Conservation (phyloP, 2,888 invertebrate genomes). For the Cistogaster globosa region DNA sequence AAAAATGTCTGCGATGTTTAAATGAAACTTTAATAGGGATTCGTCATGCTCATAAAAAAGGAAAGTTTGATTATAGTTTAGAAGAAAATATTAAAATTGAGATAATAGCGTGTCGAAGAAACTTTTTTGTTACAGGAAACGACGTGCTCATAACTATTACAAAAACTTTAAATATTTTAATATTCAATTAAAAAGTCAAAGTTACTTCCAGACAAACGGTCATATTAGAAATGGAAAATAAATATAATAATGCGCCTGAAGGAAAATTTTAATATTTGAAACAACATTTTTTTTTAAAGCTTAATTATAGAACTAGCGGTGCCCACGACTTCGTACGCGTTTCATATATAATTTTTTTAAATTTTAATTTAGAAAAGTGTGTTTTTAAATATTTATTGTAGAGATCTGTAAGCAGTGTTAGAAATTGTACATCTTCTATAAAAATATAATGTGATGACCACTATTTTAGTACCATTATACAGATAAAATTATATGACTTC, state of each 20-base stretch:
- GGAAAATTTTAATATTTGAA: slow-evolving; percentile 12
- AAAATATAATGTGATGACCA: too few relatives aligned
- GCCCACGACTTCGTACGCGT: too few relatives aligned
- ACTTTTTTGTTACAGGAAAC: slow-evolving; percentile 29
- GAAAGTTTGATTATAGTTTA: slow-evolving; percentile 31
- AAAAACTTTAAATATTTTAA: slow-evolving; percentile 24
- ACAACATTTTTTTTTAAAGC: neutral
- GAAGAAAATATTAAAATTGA: slow-evolving; percentile 24
- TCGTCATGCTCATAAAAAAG: slow-evolving; percentile 14
- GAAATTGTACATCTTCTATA: too few relatives aligned
- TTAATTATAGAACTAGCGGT: neutral
- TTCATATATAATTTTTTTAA: too few relatives aligned
- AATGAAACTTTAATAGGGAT: slow-evolving; percentile 36
- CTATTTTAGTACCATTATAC: too few relatives aligned
- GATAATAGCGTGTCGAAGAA: slow-evolving; percentile 1
- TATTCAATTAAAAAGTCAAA: slow-evolving; percentile 43
- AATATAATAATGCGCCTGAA: slow-evolving; percentile 35
- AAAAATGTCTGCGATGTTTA: slow-evolving; percentile 52
- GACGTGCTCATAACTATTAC: slow-evolving; percentile 30
- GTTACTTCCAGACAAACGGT: slow-evolving; percentile 11
- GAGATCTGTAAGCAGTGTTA: too few relatives aligned
- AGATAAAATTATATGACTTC: too few relatives aligned
- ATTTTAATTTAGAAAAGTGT: too few relatives aligned
- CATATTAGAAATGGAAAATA: slow-evolving; percentile 39
- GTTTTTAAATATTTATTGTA: too few relatives aligned